Conservation (phyloP, 2,113 vertebrate species). For the Myrmecophaga tridactyla region DNA sequence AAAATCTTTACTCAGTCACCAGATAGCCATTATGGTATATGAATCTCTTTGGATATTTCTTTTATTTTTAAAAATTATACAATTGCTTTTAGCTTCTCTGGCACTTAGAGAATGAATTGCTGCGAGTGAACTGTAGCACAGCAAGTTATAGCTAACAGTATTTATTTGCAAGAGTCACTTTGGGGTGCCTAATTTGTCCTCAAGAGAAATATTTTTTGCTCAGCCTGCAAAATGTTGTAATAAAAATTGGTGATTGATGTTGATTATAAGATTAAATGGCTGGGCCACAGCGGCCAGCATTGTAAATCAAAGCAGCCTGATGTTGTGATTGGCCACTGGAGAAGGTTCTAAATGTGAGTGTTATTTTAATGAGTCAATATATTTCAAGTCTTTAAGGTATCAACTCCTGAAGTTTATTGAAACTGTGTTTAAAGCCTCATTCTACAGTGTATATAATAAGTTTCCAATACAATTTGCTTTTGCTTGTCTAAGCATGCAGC, state of each 20-base stretch:
- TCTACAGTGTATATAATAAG: slow-evolving; percentile 27
- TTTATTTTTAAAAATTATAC: slow-evolving; percentile 52
- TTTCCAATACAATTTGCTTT: slow-evolving; percentile 43
- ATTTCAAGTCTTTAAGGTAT: slow-evolving; percentile 64
- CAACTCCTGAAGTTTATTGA: slow-evolving; percentile 67
- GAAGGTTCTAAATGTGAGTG: slow-evolving; percentile 78
- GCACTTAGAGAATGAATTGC: slow-evolving; percentile 59
- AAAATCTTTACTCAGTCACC: slow-evolving; percentile 55
- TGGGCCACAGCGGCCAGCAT: slow-evolving; percentile 74
- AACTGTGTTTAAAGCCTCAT: slow-evolving; percentile 77
- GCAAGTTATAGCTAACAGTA: slow-evolving; percentile 58
- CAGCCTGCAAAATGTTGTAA: slow-evolving; percentile 81
- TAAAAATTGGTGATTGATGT: slow-evolving; percentile 84
- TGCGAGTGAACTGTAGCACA: slow-evolving; percentile 48
- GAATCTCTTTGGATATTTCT: slow-evolving; percentile 31
- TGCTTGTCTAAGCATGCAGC: slow-evolving; percentile 59
- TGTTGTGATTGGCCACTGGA: slow-evolving; percentile 86
- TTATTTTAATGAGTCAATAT: slow-evolving; percentile 79
- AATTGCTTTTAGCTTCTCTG: slow-evolving; percentile 54
- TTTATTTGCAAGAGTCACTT: slow-evolving; percentile 79
- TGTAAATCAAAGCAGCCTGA: slow-evolving; percentile 79
- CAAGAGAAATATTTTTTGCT: slow-evolving; percentile 81
- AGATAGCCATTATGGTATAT: not conserved
- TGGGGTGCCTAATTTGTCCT: slow-evolving; percentile 79
- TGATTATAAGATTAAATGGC: slow-evolving; percentile 85